Evolutionary conservation across 2,113 vertebrate species (phyloP), one percentile per base, ranked within the genome.

Genomic region (Heterotilapia buettikoferi): DNA sequence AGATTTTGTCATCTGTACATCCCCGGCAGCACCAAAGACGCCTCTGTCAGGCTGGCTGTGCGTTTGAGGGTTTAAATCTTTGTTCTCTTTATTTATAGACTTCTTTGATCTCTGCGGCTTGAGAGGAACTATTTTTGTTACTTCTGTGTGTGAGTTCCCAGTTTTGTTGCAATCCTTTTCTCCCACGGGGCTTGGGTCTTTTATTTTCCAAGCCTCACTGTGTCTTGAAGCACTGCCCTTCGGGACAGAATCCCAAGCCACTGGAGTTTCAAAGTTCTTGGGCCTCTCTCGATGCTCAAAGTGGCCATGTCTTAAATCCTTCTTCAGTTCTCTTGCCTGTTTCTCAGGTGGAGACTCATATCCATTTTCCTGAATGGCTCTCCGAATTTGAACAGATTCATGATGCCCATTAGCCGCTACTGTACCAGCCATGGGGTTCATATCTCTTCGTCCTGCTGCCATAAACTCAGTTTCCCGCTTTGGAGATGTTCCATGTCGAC

Each of bases 21-120:
- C 91, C 24, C 86, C 92, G 59, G 83, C 73, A 31, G 9, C 86
- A 57, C 43, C 84, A 16, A 61, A 68, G 63, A 61, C 1, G 7
- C 81, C 63, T 84, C 84, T 84, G 16, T 92, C 90, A 31, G 89
- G 73, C 85, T 73, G 84, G 82, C 73, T 85, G 38, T 89, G 82
- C 26, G 88, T 90, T 84, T 87, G 90, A 78, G 85, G 79, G 79
- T 88, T 90, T 78, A 50, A 36, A 57, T 66, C 93, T 94, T 93
- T 94, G 88, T 93, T 94, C 29, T 94, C 95, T 90, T 96, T 97
- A 84, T 90, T 94, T 88, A 92, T 89, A 92, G 86, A 94, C 89
- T 96, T 97, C 91, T 97, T 97, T 56, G 96, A 97, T 95, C 97
- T 92, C 88, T 96, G 96, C 3, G 96, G 97, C 89, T 97, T 97